Base-by-base conservation (phyloP, 2,888 invertebrate species). In the Dendrolimus pini region DNA sequence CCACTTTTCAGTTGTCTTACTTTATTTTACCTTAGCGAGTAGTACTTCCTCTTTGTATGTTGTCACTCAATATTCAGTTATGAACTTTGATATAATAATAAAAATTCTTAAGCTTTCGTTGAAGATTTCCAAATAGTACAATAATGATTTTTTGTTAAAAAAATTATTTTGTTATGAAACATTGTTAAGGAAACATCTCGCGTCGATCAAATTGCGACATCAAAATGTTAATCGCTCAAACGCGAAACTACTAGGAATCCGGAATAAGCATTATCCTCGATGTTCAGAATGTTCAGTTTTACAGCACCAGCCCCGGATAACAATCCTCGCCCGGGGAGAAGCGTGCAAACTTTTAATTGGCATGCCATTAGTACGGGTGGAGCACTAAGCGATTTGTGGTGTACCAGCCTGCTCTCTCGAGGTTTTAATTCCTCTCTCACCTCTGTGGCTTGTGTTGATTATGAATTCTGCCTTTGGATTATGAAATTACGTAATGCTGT, bases 381-480 rank as follows among this genome's bases (percentile, higher is more conserved):
- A 82, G 82, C 85, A 84, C 87, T 89, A 89, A 90, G 89, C 90
- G 89, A 87, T 89, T 89, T 89, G 89, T 89, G 90, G 89, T 89
- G 89, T 90, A 87, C 83, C 85, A 83, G 83, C 82, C 85, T 80
- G 82, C 85, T 85, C 83, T 82, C 81, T 62, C 62, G 79, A 79
- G 82, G 78, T 85, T 85, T 86, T 85, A 83, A 85, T 85, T 85
- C 74, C 82, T 78, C 75, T 80, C 83, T 79, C 83, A 84, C 84
- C 86, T 83, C 75, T 72, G 68, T 65, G 63, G 68, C 72, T 71
- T 74, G 71, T 30, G 30, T 74, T 69, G 75, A 74, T 71, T 73
- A 74, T 75, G 75, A 76, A 79, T 77, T 78, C 74, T 74, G 72
- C 73, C 77, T 69, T 69, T 65, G 66, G 66, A 68, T 70, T 73